Percentiles rank a stretch among this genome's conserved stretches.
These are phyloP conservation scores for Heliothis subflexa DNA, from an alignment of 1,140 invertebrate species.

Conservation along the genomic window DNA sequence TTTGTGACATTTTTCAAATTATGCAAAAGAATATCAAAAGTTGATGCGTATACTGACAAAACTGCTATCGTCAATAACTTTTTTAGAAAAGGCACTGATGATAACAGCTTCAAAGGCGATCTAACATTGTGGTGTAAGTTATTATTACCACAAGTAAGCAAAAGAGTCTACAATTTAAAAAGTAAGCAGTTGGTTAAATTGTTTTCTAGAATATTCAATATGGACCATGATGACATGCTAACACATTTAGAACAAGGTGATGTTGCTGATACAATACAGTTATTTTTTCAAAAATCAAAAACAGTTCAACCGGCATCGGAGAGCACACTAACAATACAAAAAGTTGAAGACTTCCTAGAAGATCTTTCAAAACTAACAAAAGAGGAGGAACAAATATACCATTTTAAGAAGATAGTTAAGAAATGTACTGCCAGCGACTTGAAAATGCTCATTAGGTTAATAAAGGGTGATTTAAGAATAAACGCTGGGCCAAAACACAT, in stretches of 20 bases:
- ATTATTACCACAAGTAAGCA: constrained; percentile 93
- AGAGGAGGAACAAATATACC: constrained; percentile 94
- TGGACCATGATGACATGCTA: constrained; percentile 93
- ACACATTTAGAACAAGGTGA: constrained; percentile 95
- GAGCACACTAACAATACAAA: constrained; percentile 91
- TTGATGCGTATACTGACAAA: constrained; percentile 93
- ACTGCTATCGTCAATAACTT: constrained; percentile 90
- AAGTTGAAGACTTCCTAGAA: constrained; percentile 92
- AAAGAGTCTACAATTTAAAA: constrained; percentile 96
- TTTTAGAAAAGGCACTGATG: constrained; percentile 89
- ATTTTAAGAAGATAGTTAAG: constrained; percentile 91
- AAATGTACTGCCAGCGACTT: constrained; percentile 95
- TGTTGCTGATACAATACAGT: constrained; percentile 94
- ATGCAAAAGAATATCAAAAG: constrained; percentile 91
- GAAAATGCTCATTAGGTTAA: constrained; percentile 94
- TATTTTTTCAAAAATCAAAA: constrained; percentile 91
- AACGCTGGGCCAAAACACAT: constrained; percentile 97
- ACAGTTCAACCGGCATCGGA: constrained; percentile 88
- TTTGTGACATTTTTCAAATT: constrained; percentile 93
- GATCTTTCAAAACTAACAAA: constrained; percentile 91
- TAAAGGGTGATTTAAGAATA: constrained; percentile 96
- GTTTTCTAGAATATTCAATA: constrained; percentile 93
- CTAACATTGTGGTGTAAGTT: constrained; percentile 93
- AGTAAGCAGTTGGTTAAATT: constrained; percentile 96
- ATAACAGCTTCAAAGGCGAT: constrained; percentile 91